Conservation (phyloP, 2,888 invertebrate species). For the Amorpha juglandis region DNA sequence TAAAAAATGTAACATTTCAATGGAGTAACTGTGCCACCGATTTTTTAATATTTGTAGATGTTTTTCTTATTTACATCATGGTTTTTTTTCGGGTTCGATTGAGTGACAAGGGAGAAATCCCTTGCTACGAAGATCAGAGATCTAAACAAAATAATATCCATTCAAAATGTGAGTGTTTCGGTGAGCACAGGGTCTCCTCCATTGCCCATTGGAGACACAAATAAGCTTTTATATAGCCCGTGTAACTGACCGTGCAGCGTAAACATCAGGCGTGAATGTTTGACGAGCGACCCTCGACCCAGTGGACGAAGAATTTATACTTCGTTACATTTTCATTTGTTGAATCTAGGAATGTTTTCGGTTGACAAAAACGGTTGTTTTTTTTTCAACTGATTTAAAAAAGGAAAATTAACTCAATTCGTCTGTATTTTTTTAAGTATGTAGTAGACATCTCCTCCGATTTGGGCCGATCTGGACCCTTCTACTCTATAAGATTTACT, state of each 20-base stretch:
- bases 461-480: too few species aligned
- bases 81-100: too few species aligned
- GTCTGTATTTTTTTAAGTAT: too few species aligned
- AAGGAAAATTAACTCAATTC: too few species aligned
- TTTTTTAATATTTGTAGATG: too few species aligned
- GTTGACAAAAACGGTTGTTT: not conserved
- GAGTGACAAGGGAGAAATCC: too few species aligned
- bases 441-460: too few species aligned
- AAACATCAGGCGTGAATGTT: conserved; percentile 62
- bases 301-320: conserved; percentile 54
- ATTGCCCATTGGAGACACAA: conserved; percentile 49
- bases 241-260: conserved; percentile 80
- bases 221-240: conserved; percentile 69
- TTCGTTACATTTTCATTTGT: conserved; percentile 54
- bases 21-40: too few species aligned
- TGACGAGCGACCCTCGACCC: conserved; percentile 46
- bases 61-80: too few species aligned
- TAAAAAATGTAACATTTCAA: too few species aligned
- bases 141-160: not conserved
- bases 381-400: not conserved
- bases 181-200: conserved; percentile 4
- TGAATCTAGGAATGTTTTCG: not conserved
- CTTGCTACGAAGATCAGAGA: too few species aligned
- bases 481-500: too few species aligned
- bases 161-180: conserved; percentile 7